Evolutionary conservation across 2,888 invertebrate species (phyloP).

Genomic region (Ichneumon xanthorius): DNA sequence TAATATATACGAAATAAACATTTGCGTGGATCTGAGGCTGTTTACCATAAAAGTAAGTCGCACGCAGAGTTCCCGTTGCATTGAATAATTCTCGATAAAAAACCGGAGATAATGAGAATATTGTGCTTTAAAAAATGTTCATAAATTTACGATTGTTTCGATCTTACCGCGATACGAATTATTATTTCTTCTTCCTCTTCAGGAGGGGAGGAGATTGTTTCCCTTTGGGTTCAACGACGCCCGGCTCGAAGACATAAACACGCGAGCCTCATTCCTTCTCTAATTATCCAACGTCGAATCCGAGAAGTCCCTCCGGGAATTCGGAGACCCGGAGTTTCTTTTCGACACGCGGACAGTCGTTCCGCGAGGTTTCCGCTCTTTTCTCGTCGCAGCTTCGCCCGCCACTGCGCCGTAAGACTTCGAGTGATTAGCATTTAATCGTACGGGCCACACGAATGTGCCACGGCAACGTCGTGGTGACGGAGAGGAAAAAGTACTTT

Average conservation of each 20-base stretch:
- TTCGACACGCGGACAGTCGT: constrained; percentile 22
- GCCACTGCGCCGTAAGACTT: constrained; percentile 14
- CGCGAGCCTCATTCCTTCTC: constrained; percentile 54
- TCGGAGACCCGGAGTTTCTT: neutral
- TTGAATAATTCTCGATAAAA: neutral
- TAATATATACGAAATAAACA: neutral
- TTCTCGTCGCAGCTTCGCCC: constrained; percentile 32
- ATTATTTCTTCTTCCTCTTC: constrained; percentile 9
- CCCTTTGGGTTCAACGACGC: constrained; percentile 58
- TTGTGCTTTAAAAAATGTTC: constrained; percentile 19
- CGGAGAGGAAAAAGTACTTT: constrained; percentile 39
- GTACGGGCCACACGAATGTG: constrained; percentile 53
- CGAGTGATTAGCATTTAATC: constrained; percentile 63
- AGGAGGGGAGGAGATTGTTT: neutral
- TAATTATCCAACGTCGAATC: constrained; percentile 48
- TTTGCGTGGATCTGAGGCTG: neutral
- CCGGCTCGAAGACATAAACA: constrained; percentile 20
- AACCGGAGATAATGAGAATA: neutral
- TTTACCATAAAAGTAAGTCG: neutral
- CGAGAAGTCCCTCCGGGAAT: constrained; percentile 31
- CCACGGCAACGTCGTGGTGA: constrained; percentile 10
- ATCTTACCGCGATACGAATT: constrained; percentile 12
- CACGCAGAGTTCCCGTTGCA: neutral
- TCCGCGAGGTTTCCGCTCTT: constrained; percentile 17
- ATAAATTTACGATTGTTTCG: constrained; percentile 16